phyloP scores from a whole-genome alignment of 1,140 invertebrate genomes.

The Gryon sp. region DNA sequence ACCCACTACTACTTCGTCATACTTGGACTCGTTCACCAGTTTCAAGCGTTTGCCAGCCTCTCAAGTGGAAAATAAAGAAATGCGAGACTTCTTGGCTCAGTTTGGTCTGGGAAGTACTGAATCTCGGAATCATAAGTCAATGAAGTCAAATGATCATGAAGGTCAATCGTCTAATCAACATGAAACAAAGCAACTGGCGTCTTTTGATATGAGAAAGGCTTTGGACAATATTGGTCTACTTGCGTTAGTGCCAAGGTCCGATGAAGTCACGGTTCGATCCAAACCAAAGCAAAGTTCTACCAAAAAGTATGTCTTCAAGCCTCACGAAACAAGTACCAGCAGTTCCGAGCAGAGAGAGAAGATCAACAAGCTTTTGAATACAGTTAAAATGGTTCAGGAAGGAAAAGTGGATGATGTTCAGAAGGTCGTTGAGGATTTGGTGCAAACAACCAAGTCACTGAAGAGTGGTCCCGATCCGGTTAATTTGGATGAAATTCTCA shows the following conservation, averaged over 20 bases:
- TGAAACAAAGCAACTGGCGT: conserved; percentile 75
- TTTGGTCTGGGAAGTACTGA: conserved; percentile 79
- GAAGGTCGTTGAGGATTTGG: conserved; percentile 71
- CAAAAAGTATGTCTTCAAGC: conserved; percentile 78
- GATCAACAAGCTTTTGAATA: conserved; percentile 77
- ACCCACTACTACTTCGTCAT: conserved; percentile 41
- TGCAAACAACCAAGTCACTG: conserved; percentile 70
- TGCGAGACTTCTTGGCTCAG: conserved; percentile 80
- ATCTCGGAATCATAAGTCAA: conserved; percentile 70
- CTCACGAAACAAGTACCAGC: conserved; percentile 68
- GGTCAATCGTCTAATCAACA: background rate
- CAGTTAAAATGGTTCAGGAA: conserved; percentile 77
- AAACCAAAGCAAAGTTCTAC: conserved; percentile 31
- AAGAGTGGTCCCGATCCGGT: conserved; percentile 76
- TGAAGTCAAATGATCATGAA: conserved; percentile 54
- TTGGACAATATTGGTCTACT: conserved; percentile 79
- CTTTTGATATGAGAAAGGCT: conserved; percentile 78
- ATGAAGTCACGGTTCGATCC: conserved; percentile 9
- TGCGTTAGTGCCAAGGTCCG: conserved; percentile 35
- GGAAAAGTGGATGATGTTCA: conserved; percentile 74
- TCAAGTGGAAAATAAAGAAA: conserved; percentile 77
- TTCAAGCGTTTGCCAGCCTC: conserved; percentile 82
- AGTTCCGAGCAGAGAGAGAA: conserved; percentile 71
- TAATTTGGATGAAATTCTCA: conserved; percentile 75
- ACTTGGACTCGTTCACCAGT: conserved; percentile 78